Percentiles rank a stretch among this genome's conserved stretches.
Evolutionary conservation across 2,888 invertebrate genomes (phyloP).

Genomic region (Apomyelois bistriatella): DNA sequence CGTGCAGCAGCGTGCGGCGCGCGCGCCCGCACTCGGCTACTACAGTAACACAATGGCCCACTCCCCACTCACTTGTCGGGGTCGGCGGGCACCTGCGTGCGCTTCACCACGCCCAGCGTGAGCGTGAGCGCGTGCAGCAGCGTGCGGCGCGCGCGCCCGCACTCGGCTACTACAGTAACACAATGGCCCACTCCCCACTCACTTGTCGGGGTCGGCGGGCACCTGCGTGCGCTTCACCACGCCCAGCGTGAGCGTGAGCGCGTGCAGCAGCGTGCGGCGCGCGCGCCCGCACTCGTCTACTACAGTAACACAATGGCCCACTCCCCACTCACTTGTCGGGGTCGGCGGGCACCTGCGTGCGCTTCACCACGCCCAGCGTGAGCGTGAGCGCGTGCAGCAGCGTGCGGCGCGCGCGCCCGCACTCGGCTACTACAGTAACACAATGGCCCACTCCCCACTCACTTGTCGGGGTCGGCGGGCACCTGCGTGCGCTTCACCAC

Average conservation of each 20-base stretch:
- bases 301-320: no score
- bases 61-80: conserved; percentile 37
- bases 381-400: conserved; percentile 87
- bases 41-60: neutral
- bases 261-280: conserved; percentile 84
- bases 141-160: conserved; percentile 79
- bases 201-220: conserved; percentile 84
- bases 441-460: no score
- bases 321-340: conserved; percentile 82
- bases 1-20: neutral
- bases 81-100: conserved; percentile 93
- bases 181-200: no score
- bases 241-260: conserved; percentile 87
- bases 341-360: conserved; percentile 93
- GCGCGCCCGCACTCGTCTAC: conserved; percentile 46
- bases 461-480: conserved; percentile 74
- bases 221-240: conserved; percentile 94
- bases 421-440: conserved; percentile 40
- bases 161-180: neutral
- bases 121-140: conserved; percentile 87
- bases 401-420: conserved; percentile 80
- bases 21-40: neutral
- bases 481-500: conserved; percentile 36
- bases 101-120: conserved; percentile 91
- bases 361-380: conserved; percentile 91